Evolutionary conservation across 1,140 invertebrate species (phyloP), one percentile per base, ranked within the genome.

Genomic region (Drosophila nigrodunni): DNA sequence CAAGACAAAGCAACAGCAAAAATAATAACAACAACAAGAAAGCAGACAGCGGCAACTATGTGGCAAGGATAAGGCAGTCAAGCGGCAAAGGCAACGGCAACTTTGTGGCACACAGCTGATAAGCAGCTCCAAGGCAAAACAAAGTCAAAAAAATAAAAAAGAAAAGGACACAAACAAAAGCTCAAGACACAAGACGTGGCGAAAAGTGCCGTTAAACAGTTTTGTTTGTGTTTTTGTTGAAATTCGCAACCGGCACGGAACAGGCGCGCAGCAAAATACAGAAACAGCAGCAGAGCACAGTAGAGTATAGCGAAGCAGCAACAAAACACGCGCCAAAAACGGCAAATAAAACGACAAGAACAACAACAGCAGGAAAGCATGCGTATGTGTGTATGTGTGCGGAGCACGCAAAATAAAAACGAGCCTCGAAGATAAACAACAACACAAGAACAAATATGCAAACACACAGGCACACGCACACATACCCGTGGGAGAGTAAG

Each of bases 221-320:
- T 74, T 78, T 80, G 80, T 85, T 88, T 89, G 85, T 91, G 88
- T 88, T 90, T 90, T 90, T 90, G 88, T 91, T 90, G 88, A 90
- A 86, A 91, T 90, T 91, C 78, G 67, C 89, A 62, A 82, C 83
- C 83, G 88, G 80, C 78, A 69, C 55, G 43, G 74, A 91, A 77
- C 88, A 91, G 88, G 88, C 88, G 88, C 78, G 58, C 88, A 90
- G 88, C 62, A 81, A 74, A 55, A 57, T 11, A 66, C 47, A 69
- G 61, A 69, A 77, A 70, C 30, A 41, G n/a, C n/a, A 25, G 50
- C 50, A 37, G 60, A 43, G 21, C 47, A 43, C 39, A 35, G 49
- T 25, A 68, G 39, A 35, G 49, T 21, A 68, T 44, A 37, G 35
- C 57, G 39, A 46, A 49, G 64, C 78, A 80, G 52, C 25, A 72